Conservation (phyloP, 2,113 vertebrate species). For the Bostrychus sinensis region DNA sequence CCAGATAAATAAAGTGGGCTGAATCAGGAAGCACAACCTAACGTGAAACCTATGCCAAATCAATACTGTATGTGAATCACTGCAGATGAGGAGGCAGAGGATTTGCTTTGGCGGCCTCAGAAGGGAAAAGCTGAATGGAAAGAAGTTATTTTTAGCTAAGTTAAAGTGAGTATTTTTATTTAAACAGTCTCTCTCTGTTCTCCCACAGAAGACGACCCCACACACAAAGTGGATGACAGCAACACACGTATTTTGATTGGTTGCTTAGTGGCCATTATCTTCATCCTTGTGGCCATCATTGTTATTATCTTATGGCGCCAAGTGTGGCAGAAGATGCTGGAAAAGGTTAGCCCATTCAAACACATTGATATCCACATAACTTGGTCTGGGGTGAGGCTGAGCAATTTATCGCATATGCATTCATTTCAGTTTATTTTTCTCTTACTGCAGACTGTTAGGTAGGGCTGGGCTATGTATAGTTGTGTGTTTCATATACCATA, state of each 20-base stretch:
- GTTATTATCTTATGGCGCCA: constrained; percentile 98
- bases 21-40: too few species aligned
- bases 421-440: too few species aligned
- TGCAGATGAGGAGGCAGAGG: too few species aligned
- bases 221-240: constrained; percentile 95
- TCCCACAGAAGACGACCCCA: constrained; percentile 83
- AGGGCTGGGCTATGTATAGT: too few species aligned
- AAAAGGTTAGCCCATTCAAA: constrained; percentile 85
- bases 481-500: too few species aligned
- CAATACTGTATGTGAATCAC: too few species aligned
- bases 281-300: constrained; percentile 95
- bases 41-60: not conserved
- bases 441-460: too few species aligned
- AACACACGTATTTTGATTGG: constrained; percentile 95
- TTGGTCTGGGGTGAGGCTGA: too few species aligned
- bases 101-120: too few species aligned
- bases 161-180: constrained; percentile 5
- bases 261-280: constrained; percentile 97
- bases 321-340: constrained; percentile 99
- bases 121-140: too few species aligned
- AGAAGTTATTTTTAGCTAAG: not conserved
- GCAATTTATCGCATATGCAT: too few species aligned
- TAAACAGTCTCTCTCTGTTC: constrained; percentile 29
- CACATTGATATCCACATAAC: not conserved
- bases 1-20: too few species aligned